Evolutionary conservation across 1,140 invertebrate genomes (phyloP), one percentile per base, ranked within the genome.

Genomic region (Stegodyphus dumicola): DNA sequence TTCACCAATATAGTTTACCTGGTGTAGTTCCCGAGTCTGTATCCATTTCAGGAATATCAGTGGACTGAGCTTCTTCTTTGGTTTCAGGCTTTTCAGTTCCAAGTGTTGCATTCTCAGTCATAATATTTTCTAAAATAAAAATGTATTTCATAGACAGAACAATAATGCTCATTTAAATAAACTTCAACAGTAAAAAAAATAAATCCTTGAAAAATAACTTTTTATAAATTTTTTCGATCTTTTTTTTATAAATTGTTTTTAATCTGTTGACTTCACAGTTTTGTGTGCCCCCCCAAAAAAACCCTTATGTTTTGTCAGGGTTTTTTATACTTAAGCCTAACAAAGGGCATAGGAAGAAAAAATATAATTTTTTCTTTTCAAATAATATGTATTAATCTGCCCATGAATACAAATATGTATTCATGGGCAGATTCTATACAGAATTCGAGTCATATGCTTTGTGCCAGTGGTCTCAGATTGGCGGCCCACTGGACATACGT

Each of bases 111-210:
- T 54, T 77, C 49, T 77, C 75, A 48, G 33, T 60, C 18, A 65
- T 17, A 66, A 66, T 64, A n/a, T 48, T 77, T 52, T 77, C 75
- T 77, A 66, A 64, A 77, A 60, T 9, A 11, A 9, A 60, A 60
- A 11, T 60, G 15, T 15, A 60, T 60, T 60, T 11, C 5, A 11
- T 33, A 33, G 33, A 33, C 33, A 33, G 33, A 60, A 60, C 2
- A 15, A 60, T 2, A 60, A 60, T 15, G 15, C 56, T 60, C 56
- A 9, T 11, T 11, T 11, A 11, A 15, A 2, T 11, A 60, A n/a
- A 60, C 56, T 11, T 60, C 56, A 60, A 15, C 56, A 60, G 33
- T 60, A 11, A 60, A 11, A 15, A 11, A 60, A 9, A 11, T 60
- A 60, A 60, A 5, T 15, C 9, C 15, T 9, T 15, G 15, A 60